Base-by-base conservation (phyloP, 2,888 invertebrate genomes). In the Diarsia brunnea region DNA sequence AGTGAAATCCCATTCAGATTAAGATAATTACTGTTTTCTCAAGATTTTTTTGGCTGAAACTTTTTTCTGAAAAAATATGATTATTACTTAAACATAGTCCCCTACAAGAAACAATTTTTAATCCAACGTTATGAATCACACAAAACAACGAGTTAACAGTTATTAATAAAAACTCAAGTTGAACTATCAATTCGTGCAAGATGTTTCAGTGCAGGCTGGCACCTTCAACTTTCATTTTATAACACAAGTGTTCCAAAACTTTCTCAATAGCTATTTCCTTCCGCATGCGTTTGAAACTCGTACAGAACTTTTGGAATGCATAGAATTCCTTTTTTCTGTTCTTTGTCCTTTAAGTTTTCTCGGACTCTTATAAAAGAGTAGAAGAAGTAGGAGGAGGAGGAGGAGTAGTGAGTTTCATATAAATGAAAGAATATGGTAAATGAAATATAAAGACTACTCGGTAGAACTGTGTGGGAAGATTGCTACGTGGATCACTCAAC, bases 171-270 rank as follows among this genome's bases (percentile, higher is more conserved):
- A 79, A 45, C 14, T 21, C 11, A 63, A 73, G 47, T n/a, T 11
- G 53, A 61, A 47, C 81, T 82, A 53, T 69, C 45, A 82, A 78
- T 71, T 58, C 77, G 14, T 49, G 55, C 61, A 83, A 67, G 70
- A 85, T 75, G 67, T 61, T 60, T 66, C 60, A 55, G 10, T 45
- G 66, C 64, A 75, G 53, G 65, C 67, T 73, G 60, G 51, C 61
- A 53, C 61, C 63, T 75, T 65, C 73, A 84, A 84, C 85, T 85
- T 78, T 67, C 69, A 77, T 87, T 79, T 71, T 49, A 79, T 69
- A 77, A 85, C 65, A 65, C 60, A 73, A 75, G 75, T 73, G 74
- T 78, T 75, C 49, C 14, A 51, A 31, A 87, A 86, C 75, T 87
- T 82, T 71, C 63, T 68, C 75, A 82, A 82, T 76, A 76, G 72